Evolutionary conservation across 92 coral and sea anemone genomes (phyloP).

Genomic region (Porites evermanni): DNA sequence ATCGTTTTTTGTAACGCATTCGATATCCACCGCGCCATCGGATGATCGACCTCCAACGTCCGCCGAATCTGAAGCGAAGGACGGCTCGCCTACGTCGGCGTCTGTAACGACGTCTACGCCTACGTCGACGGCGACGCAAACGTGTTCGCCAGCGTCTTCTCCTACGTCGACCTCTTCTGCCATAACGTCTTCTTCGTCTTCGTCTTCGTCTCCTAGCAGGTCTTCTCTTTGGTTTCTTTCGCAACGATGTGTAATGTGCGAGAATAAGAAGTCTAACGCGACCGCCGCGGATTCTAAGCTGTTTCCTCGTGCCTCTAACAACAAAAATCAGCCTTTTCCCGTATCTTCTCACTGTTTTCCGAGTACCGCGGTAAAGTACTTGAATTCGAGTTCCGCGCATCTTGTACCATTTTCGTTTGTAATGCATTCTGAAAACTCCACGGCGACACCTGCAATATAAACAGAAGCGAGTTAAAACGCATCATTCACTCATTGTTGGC

Average conservation of each 20-base stretch:
- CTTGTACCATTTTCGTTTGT: constrained; percentile 1
- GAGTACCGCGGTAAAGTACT: neutral
- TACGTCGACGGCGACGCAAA: constrained; percentile 36
- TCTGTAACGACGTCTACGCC: constrained; percentile 34
- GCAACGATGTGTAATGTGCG: neutral
- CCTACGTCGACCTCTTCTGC: constrained; percentile 20
- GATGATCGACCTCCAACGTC: constrained; percentile 38
- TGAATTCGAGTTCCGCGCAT: neutral
- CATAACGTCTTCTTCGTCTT: constrained; percentile 15
- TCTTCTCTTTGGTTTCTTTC: constrained; percentile 17
- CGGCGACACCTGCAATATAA: neutral
- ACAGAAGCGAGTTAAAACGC: neutral
- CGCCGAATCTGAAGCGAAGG: constrained; percentile 14
- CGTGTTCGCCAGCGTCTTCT: constrained; percentile 33
- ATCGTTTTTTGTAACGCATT: constrained; percentile 26
- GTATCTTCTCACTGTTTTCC: neutral
- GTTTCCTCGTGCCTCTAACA: neutral
- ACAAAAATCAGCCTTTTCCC: neutral
- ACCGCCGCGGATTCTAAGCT: neutral
- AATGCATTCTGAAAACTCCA: neutral
- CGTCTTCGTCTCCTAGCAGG: constrained; percentile 13
- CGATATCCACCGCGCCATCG: constrained; percentile 26
- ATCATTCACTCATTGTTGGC: too few species aligned
- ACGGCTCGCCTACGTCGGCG: constrained; percentile 27
- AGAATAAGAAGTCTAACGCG: constrained; percentile 11